A percentile compares a stretch with the other conserved stretches of the same genome.
Conservation (phyloP, 2,113 vertebrate genomes). For the Urocolius indicus region DNA sequence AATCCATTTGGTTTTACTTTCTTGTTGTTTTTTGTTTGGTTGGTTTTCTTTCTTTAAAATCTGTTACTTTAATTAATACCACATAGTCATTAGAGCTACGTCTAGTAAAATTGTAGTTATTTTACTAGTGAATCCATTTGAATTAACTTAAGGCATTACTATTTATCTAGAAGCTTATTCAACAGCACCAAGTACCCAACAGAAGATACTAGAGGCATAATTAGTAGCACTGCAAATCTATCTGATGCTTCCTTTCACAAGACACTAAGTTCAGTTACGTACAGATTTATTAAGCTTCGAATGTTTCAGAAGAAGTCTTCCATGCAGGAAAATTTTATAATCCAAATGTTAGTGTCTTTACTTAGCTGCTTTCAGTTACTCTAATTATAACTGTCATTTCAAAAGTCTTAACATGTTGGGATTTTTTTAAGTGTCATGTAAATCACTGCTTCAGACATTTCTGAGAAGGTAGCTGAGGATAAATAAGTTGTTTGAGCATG, state of each 20-base stretch:
- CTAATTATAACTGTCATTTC: constrained; percentile 6
- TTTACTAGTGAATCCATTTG: not conserved
- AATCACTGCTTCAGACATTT: not conserved
- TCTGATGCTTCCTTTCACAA: not conserved
- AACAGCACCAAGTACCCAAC: not conserved
- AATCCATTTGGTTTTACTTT: not conserved
- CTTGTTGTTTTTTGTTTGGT: not conserved
- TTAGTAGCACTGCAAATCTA: not conserved
- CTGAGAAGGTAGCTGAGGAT: not conserved
- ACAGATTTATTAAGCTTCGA: not conserved
- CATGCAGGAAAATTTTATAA: not conserved
- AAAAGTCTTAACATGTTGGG: not conserved
- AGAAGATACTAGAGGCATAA: not conserved
- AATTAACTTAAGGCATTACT: not conserved
- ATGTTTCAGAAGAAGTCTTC: not conserved
- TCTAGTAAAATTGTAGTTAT: not conserved
- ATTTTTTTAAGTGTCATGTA: not conserved
- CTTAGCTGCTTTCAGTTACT: not conserved
- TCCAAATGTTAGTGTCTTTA: not conserved
- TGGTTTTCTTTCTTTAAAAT: not conserved
- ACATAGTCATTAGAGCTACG: not conserved
- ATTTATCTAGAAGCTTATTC: not conserved
- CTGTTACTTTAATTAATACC: not conserved
- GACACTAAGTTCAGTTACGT: not conserved
- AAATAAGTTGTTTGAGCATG: not conserved